Evolutionary conservation across 1,140 invertebrate species (phyloP).

Genomic region (Melanaphis sacchari): DNA sequence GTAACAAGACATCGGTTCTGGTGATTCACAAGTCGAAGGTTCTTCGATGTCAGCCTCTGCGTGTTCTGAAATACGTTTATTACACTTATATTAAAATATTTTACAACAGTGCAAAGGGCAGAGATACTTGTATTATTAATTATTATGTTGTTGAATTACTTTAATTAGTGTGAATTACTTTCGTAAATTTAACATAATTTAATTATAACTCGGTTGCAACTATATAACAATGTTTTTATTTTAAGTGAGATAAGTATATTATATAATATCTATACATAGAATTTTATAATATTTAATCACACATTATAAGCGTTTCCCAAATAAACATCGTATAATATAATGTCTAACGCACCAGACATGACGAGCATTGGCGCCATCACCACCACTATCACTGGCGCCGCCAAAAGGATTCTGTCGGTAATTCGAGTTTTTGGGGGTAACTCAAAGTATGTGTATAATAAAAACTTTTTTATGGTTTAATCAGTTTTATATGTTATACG

Average conservation of each 20-base stretch:
- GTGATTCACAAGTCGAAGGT: constrained; percentile 1
- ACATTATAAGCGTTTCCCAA: not conserved
- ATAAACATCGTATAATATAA: not conserved
- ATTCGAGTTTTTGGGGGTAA: not conserved
- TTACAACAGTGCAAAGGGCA: not conserved
- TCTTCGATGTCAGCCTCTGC: constrained; percentile 23
- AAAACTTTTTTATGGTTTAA: not conserved
- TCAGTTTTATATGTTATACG: not conserved
- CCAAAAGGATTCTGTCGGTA: constrained; percentile 7
- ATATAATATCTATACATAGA: not conserved
- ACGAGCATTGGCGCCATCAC: not conserved
- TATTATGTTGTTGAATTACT: not conserved
- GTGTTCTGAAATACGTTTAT: not conserved
- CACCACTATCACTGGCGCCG: not conserved
- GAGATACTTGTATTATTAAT: not conserved
- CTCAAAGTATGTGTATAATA: not conserved
- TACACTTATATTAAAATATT: not conserved
- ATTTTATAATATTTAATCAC: not conserved
- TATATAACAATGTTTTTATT: too few relatives aligned
- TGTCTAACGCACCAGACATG: not conserved
- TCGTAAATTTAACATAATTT: not conserved
- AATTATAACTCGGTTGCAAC: not conserved
- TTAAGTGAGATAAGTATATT: not conserved
- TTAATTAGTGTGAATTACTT: not conserved
- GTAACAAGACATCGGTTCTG: constrained; percentile 60